Evolutionary conservation across 2,797 vertebrate genomes (phyloP), one percentile per base, ranked within the genome.

Genomic region (Xenentodon cancila): DNA sequence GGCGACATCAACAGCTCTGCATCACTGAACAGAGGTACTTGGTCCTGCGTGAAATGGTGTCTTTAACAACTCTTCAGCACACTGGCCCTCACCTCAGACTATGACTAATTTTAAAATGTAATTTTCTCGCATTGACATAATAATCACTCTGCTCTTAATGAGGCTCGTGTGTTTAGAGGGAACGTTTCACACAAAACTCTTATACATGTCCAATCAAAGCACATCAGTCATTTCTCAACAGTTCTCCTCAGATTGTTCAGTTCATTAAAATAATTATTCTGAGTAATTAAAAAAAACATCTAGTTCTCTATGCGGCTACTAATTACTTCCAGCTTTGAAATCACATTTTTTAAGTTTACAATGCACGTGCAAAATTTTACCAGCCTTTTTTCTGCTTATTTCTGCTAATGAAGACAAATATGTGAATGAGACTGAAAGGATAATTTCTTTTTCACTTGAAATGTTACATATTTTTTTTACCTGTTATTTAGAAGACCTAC

Each of bases 1-100:
- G 98, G 96, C 50, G 98, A 99, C 92, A 97, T 99, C 94, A 99
- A 98, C 94, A 99, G 97, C 91, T 98, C 97, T 18, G 96, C 97
- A 0, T 98, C 98, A 58, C 95, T 99, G 88, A 99, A 99, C 94
- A 97, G 98, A 98, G 98, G 98, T 99, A 96, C 91, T 90, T 92
- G 89, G 85, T 84, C 84, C 73, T 4, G 13, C 51, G 37, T 34
- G 30, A 51, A 27, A 73, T 37, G 18, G 44, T 60, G 53, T 53
- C 21, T 58, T 50, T 16, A 75, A 19, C 53, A 45, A 68, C 25
- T 63, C 40, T 20, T 63, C 22, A 40, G 9, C 44, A 25, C 53
- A 32, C 30, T 11, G 5, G 50, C 54, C 53, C 62, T 63, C 30
- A 53, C 37, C 44, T 51, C 45, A 27, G 12, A 51, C n/a, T 49